Evolutionary conservation across 2,888 invertebrate genomes (phyloP), one percentile per base, ranked within the genome.

Genomic region (Eurois occulta): DNA sequence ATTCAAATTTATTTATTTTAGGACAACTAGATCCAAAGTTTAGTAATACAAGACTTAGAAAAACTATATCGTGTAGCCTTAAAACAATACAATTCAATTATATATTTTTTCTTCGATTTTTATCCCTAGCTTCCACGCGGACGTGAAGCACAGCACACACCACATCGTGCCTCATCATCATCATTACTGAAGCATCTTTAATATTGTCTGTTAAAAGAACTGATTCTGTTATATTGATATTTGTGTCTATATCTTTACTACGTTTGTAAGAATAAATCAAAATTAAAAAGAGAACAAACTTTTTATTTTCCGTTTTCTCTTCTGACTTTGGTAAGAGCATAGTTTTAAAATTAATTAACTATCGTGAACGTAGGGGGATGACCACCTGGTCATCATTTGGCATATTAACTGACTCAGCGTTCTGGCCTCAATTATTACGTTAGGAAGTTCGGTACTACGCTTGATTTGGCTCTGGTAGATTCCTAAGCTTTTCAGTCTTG

Each of bases 51-150:
- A n/a, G n/a, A n/a, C n/a, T n/a, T n/a, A n/a, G n/a, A n/a, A n/a
- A n/a, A n/a, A 10, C n/a, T 13, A n/a, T 13, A n/a, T 55, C 13
- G 11, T 55, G 55, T 6, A 28, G 28, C 1, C 16, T 28, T 55
- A 28, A 28, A 16, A 58, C 28, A 28, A 13, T 16, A 16, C 2
- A 28, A 7, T 28, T 58, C 7, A 58, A 58, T 64, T 38, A 24
- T 35, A 64, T 64, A 10, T 10, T 38, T 11, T 35, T 21, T 3
- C 0, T 60, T 55, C 18, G 2, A 7, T n/a, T n/a, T 70, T 28
- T 43, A 2, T 64, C 24, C 79, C 16, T 88, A 93, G 94, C 52
- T 94, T 94, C 85, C 93, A 94, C 78, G 94, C 94, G 43, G 91
- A 83, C 65, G 92, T 90, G 72, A 93, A 90, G 80, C 91, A 88